Conservation (phyloP, 1,140 invertebrate species). For the Ceratina japonica region DNA sequence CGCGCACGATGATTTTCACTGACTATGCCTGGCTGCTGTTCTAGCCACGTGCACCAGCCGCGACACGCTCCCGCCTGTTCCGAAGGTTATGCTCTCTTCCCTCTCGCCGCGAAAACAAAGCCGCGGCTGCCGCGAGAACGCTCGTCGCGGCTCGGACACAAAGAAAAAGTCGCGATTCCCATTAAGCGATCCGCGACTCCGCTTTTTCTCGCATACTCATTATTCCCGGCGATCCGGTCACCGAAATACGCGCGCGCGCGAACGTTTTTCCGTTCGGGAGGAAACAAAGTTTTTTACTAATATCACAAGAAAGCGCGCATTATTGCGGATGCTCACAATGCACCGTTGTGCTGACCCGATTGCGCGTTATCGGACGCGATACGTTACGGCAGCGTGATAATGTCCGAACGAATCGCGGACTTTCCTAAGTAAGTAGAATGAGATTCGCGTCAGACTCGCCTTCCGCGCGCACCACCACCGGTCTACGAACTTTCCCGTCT, state of each 20-base stretch:
- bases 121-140: slow-evolving; percentile 12
- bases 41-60: slow-evolving; percentile 55
- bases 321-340: slow-evolving; percentile 45
- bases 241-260: background rate
- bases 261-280: background rate
- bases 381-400: slow-evolving; percentile 54
- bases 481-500: too few species aligned
- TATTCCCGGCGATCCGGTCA: too few species aligned
- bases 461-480: too few species aligned
- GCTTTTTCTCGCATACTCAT: too few species aligned
- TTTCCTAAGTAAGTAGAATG: background rate
- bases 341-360: slow-evolving; percentile 61
- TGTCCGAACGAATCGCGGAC: slow-evolving; percentile 9
- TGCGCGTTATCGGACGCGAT: slow-evolving; percentile 50
- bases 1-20: slow-evolving; percentile 67
- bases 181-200: background rate
- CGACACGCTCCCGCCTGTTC: slow-evolving; percentile 16
- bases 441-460: too few species aligned
- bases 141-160: background rate
- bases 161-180: background rate
- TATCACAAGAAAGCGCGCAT: background rate
- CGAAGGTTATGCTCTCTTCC: slow-evolving; percentile 34
- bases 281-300: background rate
- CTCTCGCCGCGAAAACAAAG: slow-evolving; percentile 51
- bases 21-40: slow-evolving; percentile 52